Evolutionary conservation across 1,140 invertebrate species (phyloP).

Genomic region (Penaeus chinensis): DNA sequence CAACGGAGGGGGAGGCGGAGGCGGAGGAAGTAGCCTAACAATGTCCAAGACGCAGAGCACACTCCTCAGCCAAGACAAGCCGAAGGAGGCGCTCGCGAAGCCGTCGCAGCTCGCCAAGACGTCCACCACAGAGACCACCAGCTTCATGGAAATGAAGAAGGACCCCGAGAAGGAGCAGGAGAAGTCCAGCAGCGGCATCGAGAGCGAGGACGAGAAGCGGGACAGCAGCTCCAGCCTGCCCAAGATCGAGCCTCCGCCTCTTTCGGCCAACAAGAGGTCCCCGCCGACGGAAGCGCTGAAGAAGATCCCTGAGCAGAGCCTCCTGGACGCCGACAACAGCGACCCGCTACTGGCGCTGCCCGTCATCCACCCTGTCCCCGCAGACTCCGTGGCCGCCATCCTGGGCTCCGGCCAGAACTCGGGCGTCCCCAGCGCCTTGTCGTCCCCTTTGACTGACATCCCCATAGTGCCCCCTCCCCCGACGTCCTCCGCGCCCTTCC

Average conservation of each 20-base stretch:
- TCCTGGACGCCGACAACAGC: constrained; percentile 34
- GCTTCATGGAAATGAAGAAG: constrained; percentile 66
- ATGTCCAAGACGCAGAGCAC: constrained; percentile 81
- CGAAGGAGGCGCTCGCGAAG: constrained; percentile 67
- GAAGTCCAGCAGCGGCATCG: constrained; percentile 54
- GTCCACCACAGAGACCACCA: constrained; percentile 23
- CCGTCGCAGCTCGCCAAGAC: not conserved
- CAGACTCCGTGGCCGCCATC: constrained; percentile 44
- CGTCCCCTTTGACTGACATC: constrained; percentile 64
- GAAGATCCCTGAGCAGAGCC: constrained; percentile 1
- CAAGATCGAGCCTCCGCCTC: constrained; percentile 48
- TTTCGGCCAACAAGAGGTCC: not conserved
- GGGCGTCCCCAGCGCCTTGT: not conserved
- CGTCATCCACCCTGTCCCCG: constrained; percentile 44
- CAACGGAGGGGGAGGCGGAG: constrained; percentile 66
- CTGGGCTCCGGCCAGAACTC: constrained; percentile 17
- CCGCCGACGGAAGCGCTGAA: not conserved
- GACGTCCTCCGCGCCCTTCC: constrained; percentile 44
- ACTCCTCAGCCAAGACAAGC: constrained; percentile 78
- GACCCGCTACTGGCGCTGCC: constrained; percentile 8
- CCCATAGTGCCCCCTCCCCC: constrained; percentile 66
- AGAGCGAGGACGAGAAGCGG: constrained; percentile 49
- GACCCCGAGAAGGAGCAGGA: constrained; percentile 65
- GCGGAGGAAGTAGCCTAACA: constrained; percentile 79
- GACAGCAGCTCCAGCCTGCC: constrained; percentile 25